Conservation (phyloP, 2,113 vertebrate species). For the Aegotheles bennettii region DNA sequence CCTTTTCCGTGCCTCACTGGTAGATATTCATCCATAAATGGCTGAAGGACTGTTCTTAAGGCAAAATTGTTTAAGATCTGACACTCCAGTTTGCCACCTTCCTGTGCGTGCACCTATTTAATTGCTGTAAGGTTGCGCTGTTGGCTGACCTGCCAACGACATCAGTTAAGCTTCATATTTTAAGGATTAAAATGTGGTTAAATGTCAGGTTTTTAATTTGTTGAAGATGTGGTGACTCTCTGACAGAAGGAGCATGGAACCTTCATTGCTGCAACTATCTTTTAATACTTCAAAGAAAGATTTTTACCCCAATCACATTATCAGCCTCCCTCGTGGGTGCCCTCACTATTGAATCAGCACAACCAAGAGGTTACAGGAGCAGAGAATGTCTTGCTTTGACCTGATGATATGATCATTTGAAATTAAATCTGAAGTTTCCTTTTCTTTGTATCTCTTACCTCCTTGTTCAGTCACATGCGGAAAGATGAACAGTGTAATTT, state of each 20-base stretch:
- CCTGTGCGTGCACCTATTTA: not conserved
- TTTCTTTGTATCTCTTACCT: not conserved
- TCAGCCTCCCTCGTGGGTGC: not conserved
- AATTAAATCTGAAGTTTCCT: not conserved
- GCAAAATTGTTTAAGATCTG: not conserved
- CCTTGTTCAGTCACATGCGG: not conserved
- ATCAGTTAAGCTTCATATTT: not conserved
- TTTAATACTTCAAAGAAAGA: not conserved
- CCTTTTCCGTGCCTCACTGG: not conserved
- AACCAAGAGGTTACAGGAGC: not conserved
- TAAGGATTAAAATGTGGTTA: not conserved
- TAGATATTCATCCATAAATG: not conserved
- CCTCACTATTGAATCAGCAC: not conserved
- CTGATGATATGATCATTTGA: not conserved
- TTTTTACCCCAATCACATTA: not conserved
- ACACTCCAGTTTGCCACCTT: not conserved
- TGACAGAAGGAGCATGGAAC: not conserved
- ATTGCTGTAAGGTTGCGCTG: not conserved
- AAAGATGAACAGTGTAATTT: not conserved
- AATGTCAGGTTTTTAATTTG: not conserved
- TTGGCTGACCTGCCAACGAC: not conserved
- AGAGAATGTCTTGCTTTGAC: not conserved
- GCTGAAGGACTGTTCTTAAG: not conserved
- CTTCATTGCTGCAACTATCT: not conserved
- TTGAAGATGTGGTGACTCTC: not conserved